phyloP scores from a whole-genome alignment of 2,888 invertebrate genomes.

The Micropterix aruncella region DNA sequence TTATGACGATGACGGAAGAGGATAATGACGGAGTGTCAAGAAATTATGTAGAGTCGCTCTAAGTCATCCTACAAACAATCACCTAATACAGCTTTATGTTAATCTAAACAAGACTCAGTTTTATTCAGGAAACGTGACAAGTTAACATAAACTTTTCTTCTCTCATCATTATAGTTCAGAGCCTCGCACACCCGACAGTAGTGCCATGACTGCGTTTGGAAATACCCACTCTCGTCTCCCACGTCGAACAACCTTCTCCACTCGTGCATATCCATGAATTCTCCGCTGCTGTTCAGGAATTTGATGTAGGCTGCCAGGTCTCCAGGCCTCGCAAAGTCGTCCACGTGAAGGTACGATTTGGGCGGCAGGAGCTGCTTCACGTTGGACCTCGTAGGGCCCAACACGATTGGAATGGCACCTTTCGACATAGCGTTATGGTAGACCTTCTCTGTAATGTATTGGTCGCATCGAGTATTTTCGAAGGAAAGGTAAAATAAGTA shows the following conservation, averaged over 20 bases:
- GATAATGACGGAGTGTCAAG: too few species aligned
- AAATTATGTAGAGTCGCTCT: too few species aligned
- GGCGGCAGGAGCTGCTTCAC: slow-evolving; percentile 43
- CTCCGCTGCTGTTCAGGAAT: slow-evolving; percentile 26
- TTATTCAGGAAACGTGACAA: too few species aligned
- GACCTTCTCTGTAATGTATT: slow-evolving; percentile 57
- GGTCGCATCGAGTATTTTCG: slow-evolving; percentile 53
- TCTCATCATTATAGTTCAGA: slow-evolving; percentile 30
- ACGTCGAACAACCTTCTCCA: slow-evolving; percentile 46
- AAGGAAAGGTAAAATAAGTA: slow-evolving; percentile 58
- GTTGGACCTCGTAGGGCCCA: slow-evolving; percentile 36
- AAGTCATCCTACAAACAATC: too few species aligned
- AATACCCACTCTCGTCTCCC: slow-evolving; percentile 54
- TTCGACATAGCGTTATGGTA: slow-evolving; percentile 51
- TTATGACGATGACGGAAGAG: too few species aligned
- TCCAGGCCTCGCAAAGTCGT: slow-evolving; percentile 33
- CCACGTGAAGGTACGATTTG: slow-evolving; percentile 44
- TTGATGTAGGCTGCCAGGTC: slow-evolving; percentile 37
- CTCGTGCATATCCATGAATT: slow-evolving; percentile 31
- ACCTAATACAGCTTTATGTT: too few species aligned
- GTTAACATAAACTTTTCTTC: slow-evolving; percentile 20
- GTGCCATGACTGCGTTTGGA: slow-evolving; percentile 41
- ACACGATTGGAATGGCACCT: slow-evolving; percentile 47
- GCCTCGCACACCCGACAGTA: slow-evolving; percentile 44
- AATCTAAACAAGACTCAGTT: too few species aligned